These are phyloP conservation scores for Anoplius nigerrimus DNA, from an alignment of 2,888 invertebrate species.

Conservation along the genomic window DNA sequence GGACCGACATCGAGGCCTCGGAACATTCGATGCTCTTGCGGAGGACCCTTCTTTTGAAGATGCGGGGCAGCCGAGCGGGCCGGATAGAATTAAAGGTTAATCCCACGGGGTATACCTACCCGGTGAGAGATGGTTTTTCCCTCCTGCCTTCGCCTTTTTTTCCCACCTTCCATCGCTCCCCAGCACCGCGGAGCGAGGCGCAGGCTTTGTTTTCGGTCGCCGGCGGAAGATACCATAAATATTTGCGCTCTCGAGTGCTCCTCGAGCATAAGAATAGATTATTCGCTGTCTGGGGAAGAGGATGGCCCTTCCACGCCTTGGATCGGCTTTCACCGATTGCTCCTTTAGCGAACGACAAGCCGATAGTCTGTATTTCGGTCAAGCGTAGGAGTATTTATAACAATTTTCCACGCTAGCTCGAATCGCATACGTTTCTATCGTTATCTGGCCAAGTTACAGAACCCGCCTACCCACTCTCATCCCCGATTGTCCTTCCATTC, in stretches of 20 bases:
- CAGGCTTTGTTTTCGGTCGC: conserved; percentile 62
- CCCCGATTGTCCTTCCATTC: neutral
- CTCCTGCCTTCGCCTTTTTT: conserved; percentile 15
- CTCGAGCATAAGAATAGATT: conserved; percentile 57
- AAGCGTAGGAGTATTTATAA: no score
- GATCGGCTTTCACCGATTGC: neutral
- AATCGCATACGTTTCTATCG: no score
- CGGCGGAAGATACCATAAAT: conserved; percentile 66
- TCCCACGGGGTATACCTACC: conserved; percentile 65
- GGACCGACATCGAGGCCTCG: conserved; percentile 43
- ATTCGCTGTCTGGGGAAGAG: neutral
- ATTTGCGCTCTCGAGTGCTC: conserved; percentile 69
- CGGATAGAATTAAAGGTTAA: conserved; percentile 74
- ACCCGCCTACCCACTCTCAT: no score
- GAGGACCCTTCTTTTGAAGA: conserved; percentile 56
- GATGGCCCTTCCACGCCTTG: neutral
- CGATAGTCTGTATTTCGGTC: no score
- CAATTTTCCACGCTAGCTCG: no score
- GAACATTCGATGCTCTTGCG: conserved; percentile 52
- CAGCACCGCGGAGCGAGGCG: conserved; percentile 38
- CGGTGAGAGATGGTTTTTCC: conserved; percentile 37
- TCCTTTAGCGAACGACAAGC: neutral
- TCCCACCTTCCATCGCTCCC: conserved; percentile 21
- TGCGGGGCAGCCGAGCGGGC: conserved; percentile 61
- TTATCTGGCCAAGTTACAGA: neutral